Percentiles rank a stretch among this genome's conserved stretches.
Conservation (phyloP, 1,140 invertebrate genomes). For the Drosophila equinoxialis region DNA sequence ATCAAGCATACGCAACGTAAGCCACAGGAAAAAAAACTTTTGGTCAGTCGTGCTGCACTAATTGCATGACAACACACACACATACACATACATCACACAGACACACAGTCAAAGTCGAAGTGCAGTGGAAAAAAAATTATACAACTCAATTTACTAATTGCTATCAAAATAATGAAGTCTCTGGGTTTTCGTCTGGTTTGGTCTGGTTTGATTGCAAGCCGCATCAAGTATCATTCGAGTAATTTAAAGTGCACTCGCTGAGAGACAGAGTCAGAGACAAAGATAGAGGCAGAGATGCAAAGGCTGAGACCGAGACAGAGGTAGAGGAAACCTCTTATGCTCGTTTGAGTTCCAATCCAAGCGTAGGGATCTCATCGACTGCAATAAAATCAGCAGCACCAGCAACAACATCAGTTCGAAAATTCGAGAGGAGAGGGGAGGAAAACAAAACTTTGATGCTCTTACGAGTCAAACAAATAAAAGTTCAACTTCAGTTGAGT, state of each 20-base stretch:
- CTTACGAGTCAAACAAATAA: slow-evolving; percentile 75
- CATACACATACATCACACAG: slow-evolving; percentile 16
- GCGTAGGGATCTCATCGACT: slow-evolving; percentile 30
- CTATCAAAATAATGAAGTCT: slow-evolving; percentile 80
- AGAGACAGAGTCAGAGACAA: slow-evolving; percentile 18
- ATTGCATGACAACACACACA: slow-evolving; percentile 63
- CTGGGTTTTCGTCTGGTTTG: slow-evolving; percentile 8
- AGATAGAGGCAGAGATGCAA: background rate
- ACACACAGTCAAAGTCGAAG: slow-evolving; percentile 34
- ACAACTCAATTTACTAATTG: slow-evolving; percentile 80
- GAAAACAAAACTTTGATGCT: slow-evolving; percentile 56
- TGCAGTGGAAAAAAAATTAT: slow-evolving; percentile 63
- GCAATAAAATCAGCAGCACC: slow-evolving; percentile 56
- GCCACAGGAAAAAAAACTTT: slow-evolving; percentile 11
- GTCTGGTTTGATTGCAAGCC: slow-evolving; percentile 59
- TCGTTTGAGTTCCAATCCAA: slow-evolving; percentile 38
- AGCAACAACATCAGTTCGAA: slow-evolving; percentile 18
- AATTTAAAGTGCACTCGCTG: slow-evolving; percentile 71
- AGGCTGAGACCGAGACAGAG: background rate
- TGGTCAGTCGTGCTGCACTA: slow-evolving; percentile 61
- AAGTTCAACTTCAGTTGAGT: slow-evolving; percentile 67
- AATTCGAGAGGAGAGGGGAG: slow-evolving; percentile 14
- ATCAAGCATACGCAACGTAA: slow-evolving; percentile 63
- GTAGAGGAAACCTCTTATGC: slow-evolving; percentile 32
- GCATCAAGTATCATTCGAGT: slow-evolving; percentile 81